Conservation (phyloP, 2,113 vertebrate genomes). For the Zosterops japonicus region DNA sequence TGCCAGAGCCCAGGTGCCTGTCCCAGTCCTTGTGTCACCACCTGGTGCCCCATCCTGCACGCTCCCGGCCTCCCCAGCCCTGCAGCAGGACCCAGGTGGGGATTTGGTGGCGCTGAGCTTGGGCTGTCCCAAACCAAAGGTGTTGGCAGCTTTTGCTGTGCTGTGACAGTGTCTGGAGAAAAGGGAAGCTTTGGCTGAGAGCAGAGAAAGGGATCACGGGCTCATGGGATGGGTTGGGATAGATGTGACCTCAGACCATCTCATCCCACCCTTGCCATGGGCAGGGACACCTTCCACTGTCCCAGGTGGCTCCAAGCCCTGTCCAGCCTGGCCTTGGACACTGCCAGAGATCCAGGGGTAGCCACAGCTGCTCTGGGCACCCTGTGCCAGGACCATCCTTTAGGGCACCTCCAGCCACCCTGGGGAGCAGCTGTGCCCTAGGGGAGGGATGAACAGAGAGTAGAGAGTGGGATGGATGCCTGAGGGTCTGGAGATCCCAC, state of each 20-base stretch:
- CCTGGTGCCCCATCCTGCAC: rapidly evolving
- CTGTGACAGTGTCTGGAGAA: neutral
- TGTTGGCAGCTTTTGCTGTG: neutral
- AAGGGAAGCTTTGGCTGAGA: neutral
- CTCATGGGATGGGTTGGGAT: neutral
- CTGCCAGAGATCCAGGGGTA: neutral
- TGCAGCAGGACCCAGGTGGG: rapidly evolving
- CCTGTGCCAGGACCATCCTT: neutral
- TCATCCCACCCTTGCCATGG: neutral
- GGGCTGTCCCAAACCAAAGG: neutral
- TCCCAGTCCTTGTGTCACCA: rapidly evolving
- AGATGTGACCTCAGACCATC: neutral
- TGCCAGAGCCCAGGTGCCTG: neutral
- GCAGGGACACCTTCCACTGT: rapidly evolving
- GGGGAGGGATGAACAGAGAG: rapidly evolving
- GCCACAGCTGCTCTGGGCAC: neutral
- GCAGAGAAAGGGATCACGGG: neutral
- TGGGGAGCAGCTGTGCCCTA: rapidly evolving
- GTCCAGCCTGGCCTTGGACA: rapidly evolving
- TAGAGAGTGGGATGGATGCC: neutral
- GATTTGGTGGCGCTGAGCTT: rapidly evolving
- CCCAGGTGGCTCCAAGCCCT: neutral
- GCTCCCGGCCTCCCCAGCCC: rapidly evolving
- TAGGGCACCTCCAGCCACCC: neutral
- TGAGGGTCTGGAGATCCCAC: neutral